Percentiles rank a stretch among this genome's conserved stretches.
Conservation (phyloP, 2,113 vertebrate genomes). For the Uria lomvia region DNA sequence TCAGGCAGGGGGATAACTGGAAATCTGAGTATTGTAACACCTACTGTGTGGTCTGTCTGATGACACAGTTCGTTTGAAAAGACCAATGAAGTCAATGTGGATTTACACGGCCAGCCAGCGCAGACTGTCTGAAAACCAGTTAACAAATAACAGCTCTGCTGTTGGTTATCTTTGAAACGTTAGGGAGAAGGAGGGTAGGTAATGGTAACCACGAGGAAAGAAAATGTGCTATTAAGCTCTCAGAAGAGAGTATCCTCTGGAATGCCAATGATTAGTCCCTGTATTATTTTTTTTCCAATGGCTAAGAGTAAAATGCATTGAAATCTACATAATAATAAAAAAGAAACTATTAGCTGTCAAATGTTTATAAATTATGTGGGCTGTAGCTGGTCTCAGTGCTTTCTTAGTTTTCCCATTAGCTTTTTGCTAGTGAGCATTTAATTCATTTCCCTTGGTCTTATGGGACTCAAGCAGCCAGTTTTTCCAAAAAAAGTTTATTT, state of each 20-base stretch:
- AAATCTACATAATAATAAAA: conserved; percentile 10
- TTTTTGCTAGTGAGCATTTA: conserved; percentile 12
- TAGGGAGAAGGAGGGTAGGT: background rate
- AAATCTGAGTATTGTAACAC: background rate
- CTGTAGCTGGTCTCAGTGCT: background rate
- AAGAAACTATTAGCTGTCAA: background rate
- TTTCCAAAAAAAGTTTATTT: background rate
- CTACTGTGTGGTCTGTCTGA: background rate
- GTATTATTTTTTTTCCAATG: background rate
- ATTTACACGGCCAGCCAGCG: fast-evolving
- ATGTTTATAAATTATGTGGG: background rate
- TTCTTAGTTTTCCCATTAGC: background rate
- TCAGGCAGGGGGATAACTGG: background rate
- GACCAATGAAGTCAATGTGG: background rate
- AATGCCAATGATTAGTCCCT: background rate
- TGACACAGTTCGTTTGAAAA: background rate
- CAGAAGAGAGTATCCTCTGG: background rate
- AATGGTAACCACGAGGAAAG: background rate
- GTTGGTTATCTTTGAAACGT: background rate
- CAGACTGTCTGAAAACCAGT: background rate
- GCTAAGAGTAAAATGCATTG: background rate
- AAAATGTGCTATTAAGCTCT: background rate
- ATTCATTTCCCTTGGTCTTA: background rate
- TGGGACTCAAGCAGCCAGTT: background rate
- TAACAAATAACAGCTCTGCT: background rate